A percentile compares a stretch with the other conserved stretches of the same genome.
phyloP scores from a whole-genome alignment of 2,113 vertebrate genomes.

The Girardinichthys multiradiatus region DNA sequence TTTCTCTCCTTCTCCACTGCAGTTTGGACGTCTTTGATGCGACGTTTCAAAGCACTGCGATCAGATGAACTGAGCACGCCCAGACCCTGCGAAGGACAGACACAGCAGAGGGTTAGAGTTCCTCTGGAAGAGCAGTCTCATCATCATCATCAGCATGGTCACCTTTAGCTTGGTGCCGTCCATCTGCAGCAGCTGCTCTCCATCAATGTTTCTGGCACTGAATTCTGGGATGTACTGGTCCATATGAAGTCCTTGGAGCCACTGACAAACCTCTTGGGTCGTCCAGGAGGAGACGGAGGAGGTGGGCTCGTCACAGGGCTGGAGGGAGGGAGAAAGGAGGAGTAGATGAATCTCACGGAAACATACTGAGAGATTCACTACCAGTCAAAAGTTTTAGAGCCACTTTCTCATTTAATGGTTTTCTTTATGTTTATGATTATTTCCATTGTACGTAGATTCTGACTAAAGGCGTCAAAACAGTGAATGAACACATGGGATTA shows the following conservation, averaged over 20 bases:
- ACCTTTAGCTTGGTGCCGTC: constrained; percentile 90
- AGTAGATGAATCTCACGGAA: not conserved
- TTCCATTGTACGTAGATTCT: no score
- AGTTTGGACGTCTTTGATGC: constrained; percentile 85
- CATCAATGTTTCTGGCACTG: constrained; percentile 81
- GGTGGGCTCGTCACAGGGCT: constrained; percentile 85
- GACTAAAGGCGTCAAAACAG: no score
- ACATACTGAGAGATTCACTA: no score
- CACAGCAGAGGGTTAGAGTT: not conserved
- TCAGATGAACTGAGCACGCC: constrained; percentile 87
- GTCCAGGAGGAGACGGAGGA: constrained; percentile 82
- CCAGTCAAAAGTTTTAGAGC: no score
- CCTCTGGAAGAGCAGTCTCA: not conserved
- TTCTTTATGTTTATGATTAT: no score
- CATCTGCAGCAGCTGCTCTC: constrained; percentile 85
- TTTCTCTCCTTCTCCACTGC: constrained; percentile 86
- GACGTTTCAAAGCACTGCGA: constrained; percentile 84
- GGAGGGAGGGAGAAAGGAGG: not conserved
- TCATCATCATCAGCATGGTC: not conserved
- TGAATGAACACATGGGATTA: no score
- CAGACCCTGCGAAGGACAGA: constrained; percentile 75
- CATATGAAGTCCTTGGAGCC: constrained; percentile 87
- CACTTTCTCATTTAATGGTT: no score
- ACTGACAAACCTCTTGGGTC: constrained; percentile 88
- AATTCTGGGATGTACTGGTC: constrained; percentile 86